These are phyloP conservation scores for Leptinotarsa peninsularis DNA, from an alignment of 2,888 invertebrate species.

Conservation along the genomic window DNA sequence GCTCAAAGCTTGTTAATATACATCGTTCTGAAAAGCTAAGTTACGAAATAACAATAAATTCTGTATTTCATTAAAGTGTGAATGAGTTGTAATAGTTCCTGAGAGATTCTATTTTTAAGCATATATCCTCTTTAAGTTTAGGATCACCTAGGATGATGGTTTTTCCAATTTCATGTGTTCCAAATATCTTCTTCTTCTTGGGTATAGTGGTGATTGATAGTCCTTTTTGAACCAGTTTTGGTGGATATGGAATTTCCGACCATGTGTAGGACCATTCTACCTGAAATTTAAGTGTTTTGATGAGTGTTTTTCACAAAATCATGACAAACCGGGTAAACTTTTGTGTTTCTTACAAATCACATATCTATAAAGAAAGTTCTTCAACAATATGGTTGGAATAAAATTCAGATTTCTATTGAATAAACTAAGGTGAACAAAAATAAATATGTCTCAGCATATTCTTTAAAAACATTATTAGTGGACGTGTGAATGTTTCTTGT, in stretches of 20 bases:
- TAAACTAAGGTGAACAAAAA: too few relatives aligned
- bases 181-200: conserved; percentile 73
- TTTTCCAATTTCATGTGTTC: conserved; percentile 71
- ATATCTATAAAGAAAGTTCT: too few relatives aligned
- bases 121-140: conserved; percentile 56
- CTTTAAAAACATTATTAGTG: too few relatives aligned
- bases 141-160: conserved; percentile 67
- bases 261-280: conserved; percentile 84
- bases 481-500: too few relatives aligned
- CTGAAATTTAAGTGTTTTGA: conserved; percentile 62
- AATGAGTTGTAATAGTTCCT: conserved; percentile 44
- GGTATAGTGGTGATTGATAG: conserved; percentile 73
- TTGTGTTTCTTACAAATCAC: too few relatives aligned
- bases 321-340: too few relatives aligned
- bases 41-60: neutral
- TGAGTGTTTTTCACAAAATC: neutral
- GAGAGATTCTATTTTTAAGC: conserved; percentile 61
- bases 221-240: conserved; percentile 77
- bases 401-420: too few relatives aligned
- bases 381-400: too few relatives aligned
- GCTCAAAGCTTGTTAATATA: neutral
- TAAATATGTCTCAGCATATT: too few relatives aligned
- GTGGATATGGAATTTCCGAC: conserved; percentile 78
- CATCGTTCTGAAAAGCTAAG: neutral
- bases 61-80: neutral